Evolutionary conservation across 2,888 invertebrate genomes (phyloP).

Genomic region (Leucophora obtusa): DNA sequence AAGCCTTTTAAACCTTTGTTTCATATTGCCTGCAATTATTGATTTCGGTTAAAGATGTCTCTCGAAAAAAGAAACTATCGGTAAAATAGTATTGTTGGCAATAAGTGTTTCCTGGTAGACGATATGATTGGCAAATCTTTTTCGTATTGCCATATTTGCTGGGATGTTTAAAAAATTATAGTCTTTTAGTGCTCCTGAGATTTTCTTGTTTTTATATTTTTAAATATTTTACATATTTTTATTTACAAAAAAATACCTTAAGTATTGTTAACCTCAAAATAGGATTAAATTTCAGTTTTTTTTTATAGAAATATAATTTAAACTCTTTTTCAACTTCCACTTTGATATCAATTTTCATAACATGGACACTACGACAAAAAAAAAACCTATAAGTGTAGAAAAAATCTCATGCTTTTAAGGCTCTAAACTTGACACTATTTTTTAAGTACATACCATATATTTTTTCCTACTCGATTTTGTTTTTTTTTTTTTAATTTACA

Average conservation of each 20-base stretch:
- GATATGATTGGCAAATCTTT: too few species aligned
- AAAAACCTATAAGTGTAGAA: constrained; percentile 4
- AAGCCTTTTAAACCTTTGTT: too few species aligned
- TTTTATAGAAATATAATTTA: background rate
- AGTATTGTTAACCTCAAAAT: constrained; percentile 41
- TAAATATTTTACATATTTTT: constrained; percentile 3
- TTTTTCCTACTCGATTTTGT: constrained; percentile 39
- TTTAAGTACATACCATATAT: constrained; percentile 34
- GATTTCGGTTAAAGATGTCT: too few species aligned
- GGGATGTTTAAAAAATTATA: too few species aligned
- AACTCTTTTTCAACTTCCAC: constrained; percentile 50
- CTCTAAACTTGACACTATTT: constrained; percentile 63
- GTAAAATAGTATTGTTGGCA: too few species aligned
- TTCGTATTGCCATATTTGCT: too few species aligned
- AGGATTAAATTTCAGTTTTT: constrained; percentile 45
- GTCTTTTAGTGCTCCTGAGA: too few species aligned
- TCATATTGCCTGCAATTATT: too few species aligned
- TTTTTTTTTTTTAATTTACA: constrained; percentile 47
- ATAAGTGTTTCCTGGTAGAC: too few species aligned
- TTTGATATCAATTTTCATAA: constrained; percentile 61
- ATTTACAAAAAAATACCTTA: background rate
- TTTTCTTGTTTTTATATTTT: too few species aligned
- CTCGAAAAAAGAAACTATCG: too few species aligned
- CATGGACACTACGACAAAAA: constrained; percentile 24
- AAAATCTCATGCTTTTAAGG: constrained; percentile 56